Conservation (phyloP, 2,797 vertebrate species). For the Enteromius afrohamiltoni region DNA sequence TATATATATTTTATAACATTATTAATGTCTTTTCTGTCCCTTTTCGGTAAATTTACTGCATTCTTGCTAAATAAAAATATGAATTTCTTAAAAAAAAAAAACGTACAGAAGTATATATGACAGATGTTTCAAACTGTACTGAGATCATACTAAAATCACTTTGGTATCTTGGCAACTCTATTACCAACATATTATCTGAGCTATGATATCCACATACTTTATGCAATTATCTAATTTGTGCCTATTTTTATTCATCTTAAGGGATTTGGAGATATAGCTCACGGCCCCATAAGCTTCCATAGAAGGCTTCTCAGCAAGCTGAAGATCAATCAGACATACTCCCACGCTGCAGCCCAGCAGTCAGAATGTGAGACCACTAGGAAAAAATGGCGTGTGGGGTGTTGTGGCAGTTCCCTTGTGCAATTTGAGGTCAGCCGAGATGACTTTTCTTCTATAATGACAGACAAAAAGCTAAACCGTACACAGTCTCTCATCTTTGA, state of each 20-base stretch:
- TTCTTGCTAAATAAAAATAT: background rate
- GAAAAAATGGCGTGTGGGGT: conserved; percentile 39
- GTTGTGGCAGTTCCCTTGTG: conserved; percentile 30
- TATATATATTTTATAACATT: too few relatives aligned
- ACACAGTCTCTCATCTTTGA: conserved; percentile 44
- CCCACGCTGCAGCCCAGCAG: conserved; percentile 47
- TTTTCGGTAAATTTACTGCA: background rate
- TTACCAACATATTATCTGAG: background rate
- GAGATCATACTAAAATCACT: background rate
- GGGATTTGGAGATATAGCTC: conserved; percentile 3
- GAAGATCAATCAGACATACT: conserved; percentile 44
- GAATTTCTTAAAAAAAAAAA: background rate
- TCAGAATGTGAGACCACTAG: conserved; percentile 54
- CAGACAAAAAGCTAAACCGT: conserved; percentile 46
- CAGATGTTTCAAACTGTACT: background rate
- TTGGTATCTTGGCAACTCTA: background rate
- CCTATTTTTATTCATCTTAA: conserved; percentile 31
- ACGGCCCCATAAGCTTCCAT: background rate
- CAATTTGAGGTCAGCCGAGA: conserved; percentile 53
- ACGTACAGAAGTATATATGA: background rate
- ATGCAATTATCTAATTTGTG: conserved; percentile 12
- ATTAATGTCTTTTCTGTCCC: background rate
- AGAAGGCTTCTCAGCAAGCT: conserved; percentile 28
- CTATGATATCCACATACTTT: background rate
- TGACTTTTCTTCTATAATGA: conserved; percentile 45